These are phyloP conservation scores for Drosophila ananassae DNA, from an alignment of 1,140 invertebrate genomes.

Conservation along the genomic window DNA sequence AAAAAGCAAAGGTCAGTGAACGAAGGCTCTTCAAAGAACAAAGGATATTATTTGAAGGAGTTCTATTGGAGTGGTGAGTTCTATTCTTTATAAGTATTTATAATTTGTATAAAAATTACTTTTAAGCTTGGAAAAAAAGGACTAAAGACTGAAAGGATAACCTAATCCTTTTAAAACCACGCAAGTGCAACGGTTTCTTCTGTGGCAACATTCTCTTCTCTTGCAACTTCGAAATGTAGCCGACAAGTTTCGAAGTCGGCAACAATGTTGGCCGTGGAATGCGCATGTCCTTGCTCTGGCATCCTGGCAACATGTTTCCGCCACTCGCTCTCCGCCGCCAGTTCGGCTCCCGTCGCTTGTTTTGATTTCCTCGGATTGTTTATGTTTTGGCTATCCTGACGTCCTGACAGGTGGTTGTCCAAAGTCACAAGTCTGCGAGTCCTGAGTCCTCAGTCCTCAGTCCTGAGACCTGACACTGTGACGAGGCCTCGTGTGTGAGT, in stretches of 20 bases:
- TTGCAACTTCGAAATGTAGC: slow-evolving; percentile 36
- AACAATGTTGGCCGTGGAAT: slow-evolving; percentile 31
- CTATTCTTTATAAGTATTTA: too few relatives aligned
- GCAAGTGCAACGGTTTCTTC: slow-evolving; percentile 46
- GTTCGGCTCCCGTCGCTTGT: slow-evolving; percentile 26
- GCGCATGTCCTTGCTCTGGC: slow-evolving; percentile 32
- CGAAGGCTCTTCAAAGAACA: too few relatives aligned
- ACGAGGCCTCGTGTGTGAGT: slow-evolving; percentile 8
- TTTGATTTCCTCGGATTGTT: slow-evolving; percentile 70
- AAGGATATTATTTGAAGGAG: too few relatives aligned
- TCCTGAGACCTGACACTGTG: neutral
- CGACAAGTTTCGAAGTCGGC: slow-evolving; percentile 31
- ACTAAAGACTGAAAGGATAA: neutral
- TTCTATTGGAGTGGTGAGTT: too few relatives aligned
- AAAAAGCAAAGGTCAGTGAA: too few relatives aligned
- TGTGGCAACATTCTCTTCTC: neutral
- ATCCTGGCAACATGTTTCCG: slow-evolving; percentile 41
- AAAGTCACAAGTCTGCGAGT: neutral
- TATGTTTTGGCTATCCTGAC: slow-evolving; percentile 63
- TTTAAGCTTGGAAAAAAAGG: neutral
- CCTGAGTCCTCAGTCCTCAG: neutral
- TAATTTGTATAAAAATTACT: too few relatives aligned
- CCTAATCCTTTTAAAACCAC: slow-evolving; percentile 7
- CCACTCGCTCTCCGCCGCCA: slow-evolving; percentile 1
- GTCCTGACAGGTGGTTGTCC: slow-evolving; percentile 57